phyloP scores from a whole-genome alignment of 2,113 vertebrate genomes.

The Colistium nudipinnis region DNA sequence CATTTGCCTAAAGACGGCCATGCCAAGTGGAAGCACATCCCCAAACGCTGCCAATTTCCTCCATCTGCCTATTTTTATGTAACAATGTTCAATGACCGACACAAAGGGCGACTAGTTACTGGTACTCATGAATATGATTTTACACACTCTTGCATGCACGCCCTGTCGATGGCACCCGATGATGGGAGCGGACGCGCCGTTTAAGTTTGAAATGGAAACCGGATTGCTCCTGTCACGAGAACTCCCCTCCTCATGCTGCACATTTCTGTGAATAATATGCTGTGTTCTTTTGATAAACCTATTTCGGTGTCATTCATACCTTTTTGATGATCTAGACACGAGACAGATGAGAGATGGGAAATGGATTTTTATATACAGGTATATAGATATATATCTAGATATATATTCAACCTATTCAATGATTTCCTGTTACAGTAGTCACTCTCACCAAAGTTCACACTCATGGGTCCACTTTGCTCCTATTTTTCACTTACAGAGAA shows the following conservation, averaged over 20 bases:
- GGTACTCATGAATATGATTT: background rate
- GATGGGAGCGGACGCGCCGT: background rate
- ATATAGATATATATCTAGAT: background rate
- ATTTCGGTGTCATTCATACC: slow-evolving; percentile 19
- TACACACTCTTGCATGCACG: background rate
- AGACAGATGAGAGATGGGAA: background rate
- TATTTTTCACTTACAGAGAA: slow-evolving; percentile 8
- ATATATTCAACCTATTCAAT: slow-evolving; percentile 5
- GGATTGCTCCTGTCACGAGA: background rate
- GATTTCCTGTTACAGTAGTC: background rate
- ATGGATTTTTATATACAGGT: too few relatives aligned
- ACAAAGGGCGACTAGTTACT: background rate
- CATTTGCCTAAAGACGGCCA: too few relatives aligned
- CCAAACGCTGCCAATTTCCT: too few relatives aligned
- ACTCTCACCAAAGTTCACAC: background rate
- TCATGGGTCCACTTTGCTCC: background rate
- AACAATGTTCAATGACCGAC: background rate
- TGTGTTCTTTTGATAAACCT: slow-evolving; percentile 4
- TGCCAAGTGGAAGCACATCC: too few relatives aligned
- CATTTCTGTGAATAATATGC: slow-evolving; percentile 1
- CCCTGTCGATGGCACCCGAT: background rate
- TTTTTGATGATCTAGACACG: slow-evolving; percentile 9
- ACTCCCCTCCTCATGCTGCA: background rate
- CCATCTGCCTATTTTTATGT: too few relatives aligned
- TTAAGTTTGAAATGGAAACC: slow-evolving; percentile 23